Conservation (phyloP, 2,888 invertebrate species). For the Drosophila fulvimacula region DNA sequence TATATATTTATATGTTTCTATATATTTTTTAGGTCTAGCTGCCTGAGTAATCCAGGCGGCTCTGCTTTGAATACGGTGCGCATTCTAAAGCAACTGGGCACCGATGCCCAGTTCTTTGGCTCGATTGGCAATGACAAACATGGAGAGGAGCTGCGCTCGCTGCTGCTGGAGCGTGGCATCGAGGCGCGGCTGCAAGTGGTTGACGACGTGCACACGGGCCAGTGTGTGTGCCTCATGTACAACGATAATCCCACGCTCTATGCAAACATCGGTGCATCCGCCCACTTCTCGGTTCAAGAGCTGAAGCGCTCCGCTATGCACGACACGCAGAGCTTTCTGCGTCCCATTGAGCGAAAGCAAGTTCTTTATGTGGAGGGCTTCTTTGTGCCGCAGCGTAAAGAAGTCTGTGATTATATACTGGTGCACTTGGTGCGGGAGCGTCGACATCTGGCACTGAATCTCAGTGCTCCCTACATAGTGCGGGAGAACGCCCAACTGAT, state of each 20-base stretch:
- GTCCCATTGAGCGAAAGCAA: conserved; percentile 81
- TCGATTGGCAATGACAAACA: conserved; percentile 86
- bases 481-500: conserved; percentile 83
- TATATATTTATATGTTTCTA: neutral
- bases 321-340: conserved; percentile 62
- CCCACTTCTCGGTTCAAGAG: conserved; percentile 82
- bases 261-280: conserved; percentile 87
- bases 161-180: conserved; percentile 84
- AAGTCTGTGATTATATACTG: conserved; percentile 85
- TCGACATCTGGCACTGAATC: conserved; percentile 86
- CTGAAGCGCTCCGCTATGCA: conserved; percentile 67
- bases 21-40: conserved; percentile 43
- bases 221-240: conserved; percentile 85
- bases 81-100: conserved; percentile 83
- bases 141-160: conserved; percentile 83
- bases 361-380: conserved; percentile 87
- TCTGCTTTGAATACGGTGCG: conserved; percentile 86
- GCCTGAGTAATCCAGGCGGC: conserved; percentile 83
- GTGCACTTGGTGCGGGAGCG: conserved; percentile 83
- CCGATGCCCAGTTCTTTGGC: conserved; percentile 86
- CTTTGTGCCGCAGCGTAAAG: conserved; percentile 86
- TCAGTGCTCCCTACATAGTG: conserved; percentile 86
- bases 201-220: conserved; percentile 85
- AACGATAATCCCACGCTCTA: conserved; percentile 85
- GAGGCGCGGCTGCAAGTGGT: conserved; percentile 83